These are phyloP conservation scores for Trogon melanurus DNA, from an alignment of 2,113 vertebrate genomes.

Conservation along the genomic window DNA sequence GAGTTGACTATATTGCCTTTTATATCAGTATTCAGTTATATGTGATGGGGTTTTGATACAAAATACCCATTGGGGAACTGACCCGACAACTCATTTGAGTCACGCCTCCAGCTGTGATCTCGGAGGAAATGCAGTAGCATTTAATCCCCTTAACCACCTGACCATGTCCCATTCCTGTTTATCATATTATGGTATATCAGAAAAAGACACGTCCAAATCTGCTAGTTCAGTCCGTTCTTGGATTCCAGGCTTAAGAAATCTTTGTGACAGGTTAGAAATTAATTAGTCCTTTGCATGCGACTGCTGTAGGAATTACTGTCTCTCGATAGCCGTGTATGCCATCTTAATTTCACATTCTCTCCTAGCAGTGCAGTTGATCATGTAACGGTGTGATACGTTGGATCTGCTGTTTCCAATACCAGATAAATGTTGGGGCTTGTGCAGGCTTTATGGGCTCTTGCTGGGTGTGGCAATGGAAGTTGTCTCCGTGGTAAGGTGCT, in stretches of 20 bases:
- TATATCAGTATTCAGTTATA: slow-evolving; percentile 24
- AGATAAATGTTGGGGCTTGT: slow-evolving; percentile 14
- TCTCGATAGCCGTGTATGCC: slow-evolving; percentile 19
- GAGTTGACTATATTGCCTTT: slow-evolving; percentile 25
- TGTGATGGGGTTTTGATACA: slow-evolving; percentile 34
- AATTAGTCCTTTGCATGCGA: slow-evolving; percentile 41
- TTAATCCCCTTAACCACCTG: slow-evolving; percentile 23
- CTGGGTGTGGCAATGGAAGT: background rate
- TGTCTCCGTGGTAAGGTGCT: background rate
- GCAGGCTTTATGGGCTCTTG: background rate
- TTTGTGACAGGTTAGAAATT: slow-evolving; percentile 27
- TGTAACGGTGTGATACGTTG: background rate
- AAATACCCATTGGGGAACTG: background rate
- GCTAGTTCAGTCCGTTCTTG: background rate
- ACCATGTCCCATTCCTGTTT: background rate
- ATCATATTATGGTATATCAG: background rate
- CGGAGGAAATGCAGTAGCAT: background rate
- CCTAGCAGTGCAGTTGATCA: slow-evolving; percentile 27
- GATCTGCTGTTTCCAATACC: slow-evolving; percentile 15
- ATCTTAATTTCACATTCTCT: background rate
- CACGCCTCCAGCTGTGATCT: background rate
- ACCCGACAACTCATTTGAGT: slow-evolving; percentile 28
- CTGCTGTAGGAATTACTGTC: slow-evolving; percentile 20
- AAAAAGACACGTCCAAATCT: background rate
- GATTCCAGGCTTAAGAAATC: background rate